Percentiles rank a stretch among this genome's conserved stretches.
phyloP scores from a whole-genome alignment of 2,113 vertebrate species.

The Proteles cristata region DNA sequence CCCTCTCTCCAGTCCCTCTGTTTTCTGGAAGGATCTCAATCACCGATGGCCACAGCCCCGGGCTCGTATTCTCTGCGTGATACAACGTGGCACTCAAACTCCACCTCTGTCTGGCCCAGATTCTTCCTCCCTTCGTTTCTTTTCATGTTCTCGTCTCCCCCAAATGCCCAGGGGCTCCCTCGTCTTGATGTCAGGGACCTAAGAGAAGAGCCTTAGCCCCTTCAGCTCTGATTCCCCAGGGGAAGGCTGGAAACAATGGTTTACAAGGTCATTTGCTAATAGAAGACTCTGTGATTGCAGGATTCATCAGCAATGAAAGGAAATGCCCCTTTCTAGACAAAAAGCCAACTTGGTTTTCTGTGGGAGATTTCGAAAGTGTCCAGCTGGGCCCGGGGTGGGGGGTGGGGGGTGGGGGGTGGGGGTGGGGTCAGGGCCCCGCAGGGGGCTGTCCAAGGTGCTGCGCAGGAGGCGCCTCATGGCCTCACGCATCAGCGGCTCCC shows the following conservation, averaged over 20 bases:
- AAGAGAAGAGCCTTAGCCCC: fast-evolving
- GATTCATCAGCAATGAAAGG: neutral
- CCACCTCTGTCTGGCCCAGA: fast-evolving
- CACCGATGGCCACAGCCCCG: fast-evolving
- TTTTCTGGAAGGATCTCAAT: neutral
- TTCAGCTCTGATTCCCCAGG: too few relatives aligned
- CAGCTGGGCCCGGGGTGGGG: fast-evolving
- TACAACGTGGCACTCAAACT: neutral
- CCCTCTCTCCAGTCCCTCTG: neutral
- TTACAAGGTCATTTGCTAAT: neutral
- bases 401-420: fast-evolving
- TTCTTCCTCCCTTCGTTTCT: neutral
- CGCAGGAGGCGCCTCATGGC: neutral
- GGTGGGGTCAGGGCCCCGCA: too few relatives aligned
- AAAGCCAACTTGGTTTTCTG: fast-evolving
- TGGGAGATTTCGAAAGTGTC: neutral
- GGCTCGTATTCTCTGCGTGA: fast-evolving
- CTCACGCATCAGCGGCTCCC: conserved; percentile 2
- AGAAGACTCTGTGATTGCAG: neutral
- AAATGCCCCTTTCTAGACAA: fast-evolving
- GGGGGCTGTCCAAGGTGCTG: conserved; percentile 58
- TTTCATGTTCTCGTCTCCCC: too few relatives aligned
- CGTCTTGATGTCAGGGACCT: fast-evolving
- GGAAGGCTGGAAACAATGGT: neutral
- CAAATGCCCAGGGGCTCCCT: too few relatives aligned